phyloP scores from a whole-genome alignment of 2,888 invertebrate genomes.

The Drosophila meridionalis region DNA sequence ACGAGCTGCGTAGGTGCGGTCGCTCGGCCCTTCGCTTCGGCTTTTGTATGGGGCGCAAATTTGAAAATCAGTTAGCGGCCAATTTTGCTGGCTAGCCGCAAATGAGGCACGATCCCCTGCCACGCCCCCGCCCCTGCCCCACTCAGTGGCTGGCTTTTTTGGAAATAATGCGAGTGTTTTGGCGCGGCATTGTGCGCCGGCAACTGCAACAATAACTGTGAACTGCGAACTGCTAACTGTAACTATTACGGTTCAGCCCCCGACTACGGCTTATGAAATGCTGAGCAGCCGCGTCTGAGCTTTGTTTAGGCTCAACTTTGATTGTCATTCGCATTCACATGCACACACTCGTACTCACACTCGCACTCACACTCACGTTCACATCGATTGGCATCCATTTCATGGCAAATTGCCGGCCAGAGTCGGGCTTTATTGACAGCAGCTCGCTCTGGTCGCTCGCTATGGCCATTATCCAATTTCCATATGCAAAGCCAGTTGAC shows the following conservation, averaged over 20 bases:
- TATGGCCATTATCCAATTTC: slow-evolving; percentile 77
- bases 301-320: slow-evolving; percentile 23
- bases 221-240: not conserved
- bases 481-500: slow-evolving; percentile 76
- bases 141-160: not conserved
- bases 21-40: not conserved
- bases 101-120: slow-evolving; percentile 43
- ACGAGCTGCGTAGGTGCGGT: slow-evolving; percentile 69
- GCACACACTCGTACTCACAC: not conserved
- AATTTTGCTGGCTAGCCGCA: slow-evolving; percentile 70
- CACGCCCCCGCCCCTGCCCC: not conserved
- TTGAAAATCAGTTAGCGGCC: slow-evolving; percentile 76
- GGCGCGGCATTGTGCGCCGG: slow-evolving; percentile 74
- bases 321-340: slow-evolving; percentile 19
- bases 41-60: slow-evolving; percentile 55
- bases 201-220: slow-evolving; percentile 14
- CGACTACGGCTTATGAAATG: slow-evolving; percentile 9
- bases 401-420: slow-evolving; percentile 49
- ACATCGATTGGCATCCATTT: slow-evolving; percentile 24
- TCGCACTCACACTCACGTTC: slow-evolving; percentile 5
- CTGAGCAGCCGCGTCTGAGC: slow-evolving; percentile 23
- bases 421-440: not conserved
- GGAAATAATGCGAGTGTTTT: slow-evolving; percentile 66
- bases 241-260: not conserved
- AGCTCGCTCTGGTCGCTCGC: slow-evolving; percentile 16